Evolutionary conservation across 2,888 invertebrate genomes (phyloP), one percentile per base, ranked within the genome.

Genomic region (Caenorhabditis panamensis): DNA sequence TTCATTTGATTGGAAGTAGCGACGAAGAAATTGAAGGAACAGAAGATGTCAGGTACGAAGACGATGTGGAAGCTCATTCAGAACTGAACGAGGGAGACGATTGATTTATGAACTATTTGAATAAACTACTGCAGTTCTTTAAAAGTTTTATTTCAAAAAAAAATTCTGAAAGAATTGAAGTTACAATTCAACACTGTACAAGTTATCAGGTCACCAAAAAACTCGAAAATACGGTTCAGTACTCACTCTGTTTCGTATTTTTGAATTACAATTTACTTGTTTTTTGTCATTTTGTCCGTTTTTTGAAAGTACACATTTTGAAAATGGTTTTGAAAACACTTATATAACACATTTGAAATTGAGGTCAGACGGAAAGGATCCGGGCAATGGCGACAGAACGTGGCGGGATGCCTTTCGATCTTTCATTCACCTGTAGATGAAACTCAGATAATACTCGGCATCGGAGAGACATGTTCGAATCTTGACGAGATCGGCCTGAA

Each of bases 401-500:
- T 47, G 47, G 18, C 9, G 18, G 47, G 47, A n/a, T 47, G 47
- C 47, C 47, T 47, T 31, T 16, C 28, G 18, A 31, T 56, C 8
- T 13, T 41, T 36, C 37, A 18, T 59, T 41, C 66, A 67, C 44
- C 59, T 31, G 28, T 13, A 36, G 54, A 75, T 41, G 44, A 75
- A 75, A 75, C 75, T 75, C 53, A 75, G 75, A 75, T 75, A 75
- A 37, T 75, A 75, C 37, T 75, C 75, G 61, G 66, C 75, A 54
- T 75, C 75, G 24, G 75, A 75, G 36, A 75, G 58, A 26, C 75
- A 75, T 18, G 75, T 66, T 75, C 61, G 59, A 51, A 75, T 75
- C 54, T 75, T 75, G 31, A 75, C 66, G 53, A 75, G 66, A 54
- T 75, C 75, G 20, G 75, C 36, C 75, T 75, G 51, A 61, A 73